Percentiles rank a stretch among this genome's conserved stretches.
Conservation (phyloP, 2,888 invertebrate species). For the Ichneumoninae sp. region DNA sequence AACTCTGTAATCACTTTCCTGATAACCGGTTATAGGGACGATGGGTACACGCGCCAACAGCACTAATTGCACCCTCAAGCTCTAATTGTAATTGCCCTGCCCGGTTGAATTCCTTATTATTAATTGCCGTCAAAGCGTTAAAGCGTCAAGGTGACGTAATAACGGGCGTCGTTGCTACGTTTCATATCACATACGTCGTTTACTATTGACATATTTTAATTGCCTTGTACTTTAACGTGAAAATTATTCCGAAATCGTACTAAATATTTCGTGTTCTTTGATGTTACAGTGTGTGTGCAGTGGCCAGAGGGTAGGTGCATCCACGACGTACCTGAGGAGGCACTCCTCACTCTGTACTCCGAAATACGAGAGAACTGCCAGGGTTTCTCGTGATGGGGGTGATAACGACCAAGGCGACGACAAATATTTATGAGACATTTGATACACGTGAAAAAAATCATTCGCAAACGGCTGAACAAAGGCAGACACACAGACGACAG, state of each 20-base stretch:
- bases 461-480: constrained; percentile 5
- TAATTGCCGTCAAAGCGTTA: constrained; percentile 59
- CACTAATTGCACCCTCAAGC: constrained; percentile 54
- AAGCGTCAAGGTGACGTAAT: constrained; percentile 1
- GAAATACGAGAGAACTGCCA: constrained; percentile 81
- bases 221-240: neutral
- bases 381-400: constrained; percentile 80
- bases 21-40: constrained; percentile 64
- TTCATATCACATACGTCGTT: neutral
- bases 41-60: constrained; percentile 57
- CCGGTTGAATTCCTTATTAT: constrained; percentile 72
- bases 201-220: neutral
- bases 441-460: constrained; percentile 29
- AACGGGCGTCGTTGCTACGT: neutral
- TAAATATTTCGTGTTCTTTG: constrained; percentile 73
- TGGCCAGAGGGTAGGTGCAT: constrained; percentile 94
- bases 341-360: constrained; percentile 82
- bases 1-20: constrained; percentile 69
- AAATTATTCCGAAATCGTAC: constrained; percentile 24
- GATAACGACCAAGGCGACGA: constrained; percentile 76
- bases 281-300: constrained; percentile 95
- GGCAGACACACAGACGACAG: neutral
- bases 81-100: constrained; percentile 67
- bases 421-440: constrained; percentile 69
- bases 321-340: constrained; percentile 82